Evolutionary conservation across 1,140 invertebrate species (phyloP).

Genomic region (Streblospio benedicti): DNA sequence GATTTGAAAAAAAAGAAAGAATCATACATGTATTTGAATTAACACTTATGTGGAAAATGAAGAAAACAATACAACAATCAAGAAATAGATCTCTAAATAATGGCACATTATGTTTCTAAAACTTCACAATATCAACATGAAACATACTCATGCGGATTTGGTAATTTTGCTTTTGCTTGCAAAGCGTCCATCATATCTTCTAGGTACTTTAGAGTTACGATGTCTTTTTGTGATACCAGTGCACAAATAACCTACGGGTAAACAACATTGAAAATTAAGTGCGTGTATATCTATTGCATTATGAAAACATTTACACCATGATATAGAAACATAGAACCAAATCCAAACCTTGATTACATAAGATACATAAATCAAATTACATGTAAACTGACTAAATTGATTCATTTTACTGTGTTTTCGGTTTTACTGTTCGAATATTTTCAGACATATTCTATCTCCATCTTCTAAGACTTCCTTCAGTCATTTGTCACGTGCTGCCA

Average conservation of each 20-base stretch:
- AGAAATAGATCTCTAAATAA: neutral
- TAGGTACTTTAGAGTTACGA: conserved; percentile 59
- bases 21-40: neutral
- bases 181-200: conserved; percentile 48
- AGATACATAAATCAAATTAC: no score
- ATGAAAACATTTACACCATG: no score
- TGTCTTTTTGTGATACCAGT: conserved; percentile 54
- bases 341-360: no score
- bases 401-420: no score
- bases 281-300: no score
- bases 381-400: no score
- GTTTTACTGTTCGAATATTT: no score
- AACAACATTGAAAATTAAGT: neutral
- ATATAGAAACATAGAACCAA: no score
- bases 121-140: neutral
- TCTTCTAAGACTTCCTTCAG: no score
- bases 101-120: neutral
- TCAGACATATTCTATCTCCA: no score
- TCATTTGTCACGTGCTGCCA: no score
- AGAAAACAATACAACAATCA: no score
- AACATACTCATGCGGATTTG: conserved; percentile 49
- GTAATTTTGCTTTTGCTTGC: conserved; percentile 41
- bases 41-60: neutral
- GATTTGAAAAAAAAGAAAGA: neutral
- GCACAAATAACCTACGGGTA: conserved; percentile 52